phyloP scores from a whole-genome alignment of 2,113 vertebrate genomes.

The Oophaga pumilio region DNA sequence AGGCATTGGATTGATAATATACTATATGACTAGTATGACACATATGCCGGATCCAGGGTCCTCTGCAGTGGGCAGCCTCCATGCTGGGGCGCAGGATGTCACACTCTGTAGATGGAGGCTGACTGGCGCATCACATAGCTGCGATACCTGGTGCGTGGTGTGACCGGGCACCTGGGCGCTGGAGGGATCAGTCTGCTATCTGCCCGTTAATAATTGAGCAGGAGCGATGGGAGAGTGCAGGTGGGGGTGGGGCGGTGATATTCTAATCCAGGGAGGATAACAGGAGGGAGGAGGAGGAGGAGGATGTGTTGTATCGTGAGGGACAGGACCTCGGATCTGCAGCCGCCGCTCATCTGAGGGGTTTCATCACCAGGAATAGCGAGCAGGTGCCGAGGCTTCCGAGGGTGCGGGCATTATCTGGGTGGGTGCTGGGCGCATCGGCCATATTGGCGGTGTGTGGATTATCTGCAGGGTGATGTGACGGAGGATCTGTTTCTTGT shows the following conservation, averaged over 20 bases:
- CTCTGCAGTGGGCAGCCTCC: too few species aligned
- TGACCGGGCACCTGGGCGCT: neutral
- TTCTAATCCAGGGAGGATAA: slow-evolving; percentile 47
- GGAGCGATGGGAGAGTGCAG: slow-evolving; percentile 59
- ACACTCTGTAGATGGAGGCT: too few species aligned
- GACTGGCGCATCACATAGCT: too few species aligned
- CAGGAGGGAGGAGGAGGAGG: slow-evolving; percentile 26
- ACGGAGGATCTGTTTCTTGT: slow-evolving; percentile 59
- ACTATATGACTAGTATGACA: too few species aligned
- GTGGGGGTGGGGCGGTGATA: slow-evolving; percentile 55
- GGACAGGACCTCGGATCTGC: slow-evolving; percentile 25
- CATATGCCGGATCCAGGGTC: too few species aligned
- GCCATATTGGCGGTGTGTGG: neutral
- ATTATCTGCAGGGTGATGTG: neutral
- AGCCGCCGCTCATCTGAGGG: slow-evolving; percentile 14
- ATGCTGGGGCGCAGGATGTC: too few species aligned
- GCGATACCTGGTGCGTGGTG: too few species aligned
- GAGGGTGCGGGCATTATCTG: neutral
- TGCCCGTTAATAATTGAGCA: slow-evolving; percentile 47
- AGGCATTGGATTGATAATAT: too few species aligned
- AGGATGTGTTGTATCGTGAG: slow-evolving; percentile 44
- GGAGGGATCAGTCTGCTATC: neutral
- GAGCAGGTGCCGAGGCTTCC: slow-evolving; percentile 7
- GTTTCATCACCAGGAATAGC: neutral
- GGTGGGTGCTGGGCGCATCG: neutral